Evolutionary conservation across 2,888 invertebrate genomes (phyloP).

Genomic region (Brenthis daphne): DNA sequence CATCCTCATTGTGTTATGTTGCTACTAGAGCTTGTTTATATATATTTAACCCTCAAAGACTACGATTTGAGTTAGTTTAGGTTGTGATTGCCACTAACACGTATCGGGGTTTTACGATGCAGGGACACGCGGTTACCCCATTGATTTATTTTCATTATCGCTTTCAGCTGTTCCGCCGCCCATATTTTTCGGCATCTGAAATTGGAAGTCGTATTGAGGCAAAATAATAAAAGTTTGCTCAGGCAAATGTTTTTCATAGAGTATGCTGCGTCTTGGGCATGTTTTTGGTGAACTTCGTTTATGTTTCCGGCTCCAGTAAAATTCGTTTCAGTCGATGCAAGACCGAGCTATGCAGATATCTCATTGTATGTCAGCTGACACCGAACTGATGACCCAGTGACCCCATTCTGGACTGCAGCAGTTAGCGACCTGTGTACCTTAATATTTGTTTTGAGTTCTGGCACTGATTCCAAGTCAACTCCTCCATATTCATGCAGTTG

Average conservation of each 20-base stretch:
- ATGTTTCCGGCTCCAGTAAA: conserved; percentile 39
- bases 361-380: conserved; percentile 72
- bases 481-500: conserved; percentile 62
- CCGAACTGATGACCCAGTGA: conserved; percentile 73
- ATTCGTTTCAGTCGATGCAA: conserved; percentile 56
- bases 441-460: conserved; percentile 73
- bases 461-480: conserved; percentile 64
- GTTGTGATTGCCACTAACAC: conserved; percentile 48
- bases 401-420: conserved; percentile 76
- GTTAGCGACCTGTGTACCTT: conserved; percentile 63
- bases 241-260: conserved; percentile 20
- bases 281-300: conserved; percentile 41
- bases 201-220: conserved; percentile 48
- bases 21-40: conserved; percentile 70
- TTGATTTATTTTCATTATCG: conserved; percentile 69
- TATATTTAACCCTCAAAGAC: conserved; percentile 58
- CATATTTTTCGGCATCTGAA: conserved; percentile 54
- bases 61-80: conserved; percentile 50
- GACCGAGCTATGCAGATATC: conserved; percentile 70
- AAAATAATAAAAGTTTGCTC: conserved; percentile 43
- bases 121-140: conserved; percentile 51
- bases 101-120: conserved; percentile 63
- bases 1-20: conserved; percentile 63
- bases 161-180: conserved; percentile 53
- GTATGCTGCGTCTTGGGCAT: conserved; percentile 7